Base-by-base conservation (phyloP, 2,888 invertebrate species). In the Pterostichus niger region DNA sequence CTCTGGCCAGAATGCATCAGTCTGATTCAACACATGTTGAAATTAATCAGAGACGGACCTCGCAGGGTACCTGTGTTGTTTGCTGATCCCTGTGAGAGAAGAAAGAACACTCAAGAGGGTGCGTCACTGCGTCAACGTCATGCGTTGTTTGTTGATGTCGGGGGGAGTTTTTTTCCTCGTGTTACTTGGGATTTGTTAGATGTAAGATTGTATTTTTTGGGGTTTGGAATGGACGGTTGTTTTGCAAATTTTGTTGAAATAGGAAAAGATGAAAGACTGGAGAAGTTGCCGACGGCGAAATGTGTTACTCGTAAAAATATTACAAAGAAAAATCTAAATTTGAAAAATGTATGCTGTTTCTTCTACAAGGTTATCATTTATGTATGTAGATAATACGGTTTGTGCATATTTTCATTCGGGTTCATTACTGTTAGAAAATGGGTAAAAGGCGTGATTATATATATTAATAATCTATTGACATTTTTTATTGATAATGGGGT, bases 21-120 rank as follows among this genome's bases (percentile, higher is more conserved):
- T 40, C 40, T 33, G 76, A 77, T 54, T 54, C 56, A 35, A 78
- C 78, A 78, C 78, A 78, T 78, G 78, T 78, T 59, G 44, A 40
- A 40, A 78, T 78, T 78, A 78, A 78, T 78, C 78, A 78, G 56
- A 59, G 7, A 40, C 40, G 7, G 40, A 40, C 40, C 40, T 9
- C 40, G 40, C 24, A 24, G 24, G 24, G 40, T 40, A 40, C 40
- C 40, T 40, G 40, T 9, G 9, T 9, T 64, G 17, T 71, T 71
- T 11, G 17, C 44, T 71, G 68, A 44, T 13, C 68, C 10, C 56
- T 56, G 56, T 64, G 40, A 64, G 40, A 40, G 33, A 6, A 13
- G 7, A 15, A 44, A 52, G 52, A 52, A 52, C 6, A n/a, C n/a
- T 13, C 52, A 33, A 13, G 33, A 64, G 40, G 59, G 59, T 64